Evolutionary conservation across 2,113 vertebrate genomes (phyloP).

Genomic region (Gopherus flavomarginatus): DNA sequence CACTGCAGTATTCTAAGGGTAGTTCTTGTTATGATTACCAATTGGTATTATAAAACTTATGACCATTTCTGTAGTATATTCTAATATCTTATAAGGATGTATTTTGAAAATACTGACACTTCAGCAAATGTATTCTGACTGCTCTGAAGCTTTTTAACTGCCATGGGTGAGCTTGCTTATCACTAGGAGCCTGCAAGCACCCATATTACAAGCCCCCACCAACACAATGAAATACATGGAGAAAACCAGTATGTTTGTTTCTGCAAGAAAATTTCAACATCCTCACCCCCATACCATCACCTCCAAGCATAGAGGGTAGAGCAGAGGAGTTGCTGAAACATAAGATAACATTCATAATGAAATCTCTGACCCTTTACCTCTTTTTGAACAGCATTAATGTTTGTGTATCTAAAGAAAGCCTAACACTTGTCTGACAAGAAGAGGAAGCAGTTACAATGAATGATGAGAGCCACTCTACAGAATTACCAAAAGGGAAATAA

Average conservation of each 20-base stretch:
- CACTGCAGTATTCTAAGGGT: background rate
- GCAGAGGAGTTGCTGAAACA: accelerated
- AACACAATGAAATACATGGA: background rate
- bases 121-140: conserved; percentile 33
- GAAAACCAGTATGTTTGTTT: background rate
- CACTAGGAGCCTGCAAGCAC: background rate
- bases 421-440: background rate
- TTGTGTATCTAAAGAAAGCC: background rate
- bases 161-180: conserved; percentile 36
- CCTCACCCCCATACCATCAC: background rate
- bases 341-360: background rate
- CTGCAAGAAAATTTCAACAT: background rate
- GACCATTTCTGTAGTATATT: accelerated
- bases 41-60: background rate
- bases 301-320: background rate
- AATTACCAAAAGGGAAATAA: background rate
- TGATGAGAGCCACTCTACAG: accelerated
- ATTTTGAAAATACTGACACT: background rate
- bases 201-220: background rate
- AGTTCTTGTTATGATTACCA: too few species aligned
- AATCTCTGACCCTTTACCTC: accelerated
- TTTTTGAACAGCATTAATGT: accelerated
- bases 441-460: background rate
- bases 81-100: background rate
- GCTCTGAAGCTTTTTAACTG: conserved; percentile 52